Evolutionary conservation across 2,113 vertebrate genomes (phyloP).

Genomic region (Alligator sinensis): DNA sequence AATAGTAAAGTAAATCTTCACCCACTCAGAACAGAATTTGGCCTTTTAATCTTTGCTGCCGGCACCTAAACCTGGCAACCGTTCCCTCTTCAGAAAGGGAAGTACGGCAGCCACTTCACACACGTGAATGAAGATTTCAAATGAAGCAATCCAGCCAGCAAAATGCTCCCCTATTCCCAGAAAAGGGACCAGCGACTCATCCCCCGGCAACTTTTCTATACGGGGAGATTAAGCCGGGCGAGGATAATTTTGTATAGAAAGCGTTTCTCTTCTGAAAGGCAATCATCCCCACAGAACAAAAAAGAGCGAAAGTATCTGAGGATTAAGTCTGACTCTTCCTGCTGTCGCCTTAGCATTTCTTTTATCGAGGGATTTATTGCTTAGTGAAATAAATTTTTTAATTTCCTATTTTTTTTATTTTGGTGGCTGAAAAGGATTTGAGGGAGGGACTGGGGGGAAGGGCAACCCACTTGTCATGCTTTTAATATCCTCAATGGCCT

Average conservation of each 20-base stretch:
- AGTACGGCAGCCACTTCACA: neutral
- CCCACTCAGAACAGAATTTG: neutral
- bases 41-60: neutral
- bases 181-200: neutral
- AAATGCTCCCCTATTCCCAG: neutral
- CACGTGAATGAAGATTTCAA: neutral
- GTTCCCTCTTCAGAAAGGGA: neutral
- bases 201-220: neutral
- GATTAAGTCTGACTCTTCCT: neutral
- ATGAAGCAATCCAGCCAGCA: neutral
- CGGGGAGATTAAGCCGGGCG: neutral
- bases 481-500: rapidly evolving
- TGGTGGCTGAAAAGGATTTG: neutral
- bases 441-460: neutral
- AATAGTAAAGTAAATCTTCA: neutral
- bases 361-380: neutral
- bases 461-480: too few species aligned
- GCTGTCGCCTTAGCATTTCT: rapidly evolving
- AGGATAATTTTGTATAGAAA: neutral
- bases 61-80: neutral
- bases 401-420: neutral
- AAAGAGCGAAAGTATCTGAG: rapidly evolving
- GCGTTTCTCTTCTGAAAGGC: rapidly evolving
- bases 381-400: neutral
- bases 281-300: rapidly evolving